These are phyloP conservation scores for Ormyrus labotus DNA, from an alignment of 2,888 invertebrate species.

Conservation along the genomic window DNA sequence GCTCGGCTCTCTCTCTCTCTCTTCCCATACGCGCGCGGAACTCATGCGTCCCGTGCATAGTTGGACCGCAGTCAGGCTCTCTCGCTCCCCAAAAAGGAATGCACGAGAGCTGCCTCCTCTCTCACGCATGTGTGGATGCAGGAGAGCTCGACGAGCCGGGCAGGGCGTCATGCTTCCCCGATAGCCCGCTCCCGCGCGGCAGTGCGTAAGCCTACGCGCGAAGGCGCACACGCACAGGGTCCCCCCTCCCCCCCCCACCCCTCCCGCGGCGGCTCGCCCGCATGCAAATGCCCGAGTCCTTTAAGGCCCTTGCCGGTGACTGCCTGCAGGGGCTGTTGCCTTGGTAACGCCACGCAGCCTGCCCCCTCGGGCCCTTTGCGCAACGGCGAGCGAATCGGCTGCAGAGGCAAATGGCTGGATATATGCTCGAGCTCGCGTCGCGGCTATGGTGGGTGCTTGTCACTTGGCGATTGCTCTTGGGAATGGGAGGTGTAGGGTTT, in stretches of 20 bases:
- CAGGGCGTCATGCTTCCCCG: constrained; percentile 70
- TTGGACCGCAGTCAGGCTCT: constrained; percentile 67
- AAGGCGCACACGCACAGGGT: no score
- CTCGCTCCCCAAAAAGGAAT: constrained; percentile 64
- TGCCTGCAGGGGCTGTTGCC: constrained; percentile 70
- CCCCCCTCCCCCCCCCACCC: not conserved
- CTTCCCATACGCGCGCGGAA: constrained; percentile 36
- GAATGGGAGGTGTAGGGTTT: no score
- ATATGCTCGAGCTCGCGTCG: no score
- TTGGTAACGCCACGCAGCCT: constrained; percentile 71
- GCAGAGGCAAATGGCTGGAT: no score
- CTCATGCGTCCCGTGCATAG: constrained; percentile 70
- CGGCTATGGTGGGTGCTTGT: no score
- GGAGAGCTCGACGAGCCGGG: constrained; percentile 49
- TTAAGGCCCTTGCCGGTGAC: constrained; percentile 57
- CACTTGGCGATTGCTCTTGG: no score
- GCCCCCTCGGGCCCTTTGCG: constrained; percentile 69
- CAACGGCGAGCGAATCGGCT: no score
- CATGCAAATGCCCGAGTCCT: constrained; percentile 28
- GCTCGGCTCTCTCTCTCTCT: not conserved
- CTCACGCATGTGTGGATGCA: constrained; percentile 51
- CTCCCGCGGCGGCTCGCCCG: constrained; percentile 20
- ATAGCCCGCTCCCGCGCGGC: constrained; percentile 69
- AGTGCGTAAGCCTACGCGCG: constrained; percentile 68
- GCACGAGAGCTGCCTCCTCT: constrained; percentile 58